phyloP scores from a whole-genome alignment of 35 echinoderm and acorn worm species.

The Ophiothrix spiculata region DNA sequence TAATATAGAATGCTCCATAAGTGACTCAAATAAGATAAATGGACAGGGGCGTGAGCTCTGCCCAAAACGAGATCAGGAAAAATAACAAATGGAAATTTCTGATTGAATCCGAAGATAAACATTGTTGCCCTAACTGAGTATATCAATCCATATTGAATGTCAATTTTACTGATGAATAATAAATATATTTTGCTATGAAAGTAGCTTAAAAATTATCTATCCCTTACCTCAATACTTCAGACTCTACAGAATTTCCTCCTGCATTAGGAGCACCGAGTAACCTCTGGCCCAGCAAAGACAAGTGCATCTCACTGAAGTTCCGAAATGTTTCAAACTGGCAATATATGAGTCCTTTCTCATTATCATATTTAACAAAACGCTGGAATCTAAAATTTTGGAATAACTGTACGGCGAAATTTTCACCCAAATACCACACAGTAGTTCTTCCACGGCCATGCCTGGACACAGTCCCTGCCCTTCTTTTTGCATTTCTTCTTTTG shows the following conservation, averaged over 20 bases:
- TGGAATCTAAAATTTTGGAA: conserved; percentile 34
- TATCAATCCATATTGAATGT: too few relatives aligned
- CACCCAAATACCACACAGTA: conserved; percentile 25
- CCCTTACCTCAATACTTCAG: conserved; percentile 94
- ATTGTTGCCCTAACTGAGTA: too few relatives aligned
- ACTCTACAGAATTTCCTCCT: conserved; percentile 93
- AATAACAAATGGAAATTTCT: too few relatives aligned
- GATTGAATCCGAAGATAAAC: too few relatives aligned
- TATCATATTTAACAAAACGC: conserved; percentile 19
- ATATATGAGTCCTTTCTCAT: conserved; percentile 41
- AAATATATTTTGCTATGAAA: too few relatives aligned
- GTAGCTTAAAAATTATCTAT: too few relatives aligned
- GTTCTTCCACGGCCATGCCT: background rate
- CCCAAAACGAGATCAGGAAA: too few relatives aligned
- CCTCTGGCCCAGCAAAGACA: conserved; percentile 58
- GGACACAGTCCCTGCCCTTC: background rate
- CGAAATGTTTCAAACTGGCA: conserved; percentile 42
- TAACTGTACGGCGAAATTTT: conserved; percentile 30
- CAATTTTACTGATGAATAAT: too few relatives aligned
- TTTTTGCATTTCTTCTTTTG: background rate
- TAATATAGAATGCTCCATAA: too few relatives aligned
- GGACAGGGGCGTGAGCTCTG: too few relatives aligned
- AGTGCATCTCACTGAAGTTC: conserved; percentile 39
- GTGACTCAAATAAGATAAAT: too few relatives aligned
- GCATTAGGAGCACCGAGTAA: conserved; percentile 67